phyloP scores from a whole-genome alignment of 2,113 vertebrate species.

The Erythrocebus patas region DNA sequence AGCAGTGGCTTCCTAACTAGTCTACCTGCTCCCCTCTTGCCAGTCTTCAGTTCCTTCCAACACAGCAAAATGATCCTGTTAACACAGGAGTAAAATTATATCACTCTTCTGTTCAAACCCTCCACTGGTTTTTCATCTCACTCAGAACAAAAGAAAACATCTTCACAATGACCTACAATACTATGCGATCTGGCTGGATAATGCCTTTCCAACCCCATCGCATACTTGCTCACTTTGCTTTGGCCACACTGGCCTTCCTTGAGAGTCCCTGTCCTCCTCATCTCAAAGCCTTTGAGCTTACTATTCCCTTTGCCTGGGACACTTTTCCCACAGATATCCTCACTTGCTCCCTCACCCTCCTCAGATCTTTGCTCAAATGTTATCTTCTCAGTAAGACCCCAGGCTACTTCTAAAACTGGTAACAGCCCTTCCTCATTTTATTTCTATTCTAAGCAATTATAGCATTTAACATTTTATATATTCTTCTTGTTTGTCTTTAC shows the following conservation, averaged over 20 bases:
- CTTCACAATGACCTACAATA: neutral
- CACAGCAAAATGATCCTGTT: neutral
- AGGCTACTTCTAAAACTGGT: neutral
- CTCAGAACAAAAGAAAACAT: neutral
- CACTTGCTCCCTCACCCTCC: neutral
- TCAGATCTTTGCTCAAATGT: neutral
- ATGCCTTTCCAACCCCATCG: neutral
- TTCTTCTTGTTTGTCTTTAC: neutral
- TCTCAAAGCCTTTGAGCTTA: neutral
- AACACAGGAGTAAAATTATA: neutral
- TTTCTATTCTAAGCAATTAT: neutral
- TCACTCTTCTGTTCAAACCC: neutral
- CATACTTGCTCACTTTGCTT: neutral
- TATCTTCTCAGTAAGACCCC: neutral
- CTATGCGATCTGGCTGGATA: accelerated
- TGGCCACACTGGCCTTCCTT: too few species aligned
- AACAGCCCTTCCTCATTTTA: neutral
- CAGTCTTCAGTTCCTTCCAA: neutral
- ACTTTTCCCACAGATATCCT: neutral
- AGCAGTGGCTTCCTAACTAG: neutral
- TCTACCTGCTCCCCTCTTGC: neutral
- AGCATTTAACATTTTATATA: neutral
- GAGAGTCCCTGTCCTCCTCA: neutral
- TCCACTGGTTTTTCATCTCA: neutral
- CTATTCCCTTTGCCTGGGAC: neutral